Evolutionary conservation across 2,888 invertebrate genomes (phyloP).

Genomic region (Drosophila suboccidentalis): DNA sequence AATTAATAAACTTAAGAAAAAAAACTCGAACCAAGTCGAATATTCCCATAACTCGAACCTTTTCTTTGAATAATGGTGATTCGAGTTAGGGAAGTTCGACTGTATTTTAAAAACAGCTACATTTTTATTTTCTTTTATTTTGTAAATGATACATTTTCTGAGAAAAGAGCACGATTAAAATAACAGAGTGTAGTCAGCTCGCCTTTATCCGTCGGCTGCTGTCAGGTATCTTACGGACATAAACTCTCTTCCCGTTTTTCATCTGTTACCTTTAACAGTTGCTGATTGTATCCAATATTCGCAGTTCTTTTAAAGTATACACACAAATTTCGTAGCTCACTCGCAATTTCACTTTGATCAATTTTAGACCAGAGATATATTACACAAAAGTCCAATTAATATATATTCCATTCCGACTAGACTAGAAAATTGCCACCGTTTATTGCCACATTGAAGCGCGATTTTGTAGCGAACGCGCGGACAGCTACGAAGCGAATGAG

Average conservation of each 20-base stretch:
- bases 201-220: not conserved
- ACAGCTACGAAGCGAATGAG: slow-evolving; percentile 63
- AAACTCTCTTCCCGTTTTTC: not conserved
- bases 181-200: not conserved
- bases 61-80: too few relatives aligned
- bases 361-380: not conserved
- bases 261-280: slow-evolving; percentile 28
- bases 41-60: too few relatives aligned
- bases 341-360: slow-evolving; percentile 45
- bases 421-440: slow-evolving; percentile 15
- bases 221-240: not conserved
- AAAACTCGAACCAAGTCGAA: too few relatives aligned
- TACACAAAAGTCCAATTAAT: slow-evolving; percentile 3
- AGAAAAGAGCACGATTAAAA: not conserved
- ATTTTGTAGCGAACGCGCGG: slow-evolving; percentile 55
- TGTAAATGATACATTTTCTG: not conserved
- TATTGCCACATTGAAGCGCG: slow-evolving; percentile 52
- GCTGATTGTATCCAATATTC: slow-evolving; percentile 25
- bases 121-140: not conserved
- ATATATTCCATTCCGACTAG: not conserved
- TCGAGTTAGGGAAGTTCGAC: too few relatives aligned
- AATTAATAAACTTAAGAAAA: too few relatives aligned
- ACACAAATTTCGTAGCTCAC: slow-evolving; percentile 1
- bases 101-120: too few relatives aligned
- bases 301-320: not conserved